Evolutionary conservation across 2,113 vertebrate species (phyloP).

Genomic region (Todiramphus saurophagus): DNA sequence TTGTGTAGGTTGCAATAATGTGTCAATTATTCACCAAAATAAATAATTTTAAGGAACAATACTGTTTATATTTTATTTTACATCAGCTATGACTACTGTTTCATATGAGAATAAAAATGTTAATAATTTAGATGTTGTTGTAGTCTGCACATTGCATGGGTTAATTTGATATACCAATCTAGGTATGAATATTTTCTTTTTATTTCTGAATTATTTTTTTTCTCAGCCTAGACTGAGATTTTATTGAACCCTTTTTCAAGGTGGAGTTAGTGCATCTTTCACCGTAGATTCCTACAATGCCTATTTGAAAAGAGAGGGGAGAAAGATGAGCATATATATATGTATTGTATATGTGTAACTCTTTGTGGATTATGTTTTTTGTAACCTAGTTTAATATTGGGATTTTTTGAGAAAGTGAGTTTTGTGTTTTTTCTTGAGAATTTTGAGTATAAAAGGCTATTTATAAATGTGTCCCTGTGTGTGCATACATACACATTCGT

Average conservation of each 20-base stretch:
- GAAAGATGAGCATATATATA: not conserved
- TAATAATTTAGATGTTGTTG: not conserved
- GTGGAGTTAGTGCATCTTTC: not conserved
- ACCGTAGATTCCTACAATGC: not conserved
- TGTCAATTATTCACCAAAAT: not conserved
- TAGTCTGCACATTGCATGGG: not conserved
- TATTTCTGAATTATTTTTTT: not conserved
- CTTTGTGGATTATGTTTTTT: not conserved
- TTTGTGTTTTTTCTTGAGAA: not conserved
- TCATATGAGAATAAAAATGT: not conserved
- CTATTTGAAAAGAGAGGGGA: not conserved
- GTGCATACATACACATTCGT: not conserved
- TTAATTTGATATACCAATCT: not conserved
- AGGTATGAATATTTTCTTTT: not conserved
- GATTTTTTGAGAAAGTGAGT: not conserved
- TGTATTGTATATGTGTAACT: not conserved
- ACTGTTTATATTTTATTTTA: not conserved
- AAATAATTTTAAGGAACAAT: not conserved
- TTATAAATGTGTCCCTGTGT: not conserved
- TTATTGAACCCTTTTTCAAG: not conserved
- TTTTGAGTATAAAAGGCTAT: not conserved
- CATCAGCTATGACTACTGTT: not conserved
- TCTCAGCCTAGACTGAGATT: not conserved
- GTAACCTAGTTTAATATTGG: not conserved
- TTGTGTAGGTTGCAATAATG: not conserved